Evolutionary conservation across 2,797 vertebrate species (phyloP).

Genomic region (Hapalemur alaotrensis): DNA sequence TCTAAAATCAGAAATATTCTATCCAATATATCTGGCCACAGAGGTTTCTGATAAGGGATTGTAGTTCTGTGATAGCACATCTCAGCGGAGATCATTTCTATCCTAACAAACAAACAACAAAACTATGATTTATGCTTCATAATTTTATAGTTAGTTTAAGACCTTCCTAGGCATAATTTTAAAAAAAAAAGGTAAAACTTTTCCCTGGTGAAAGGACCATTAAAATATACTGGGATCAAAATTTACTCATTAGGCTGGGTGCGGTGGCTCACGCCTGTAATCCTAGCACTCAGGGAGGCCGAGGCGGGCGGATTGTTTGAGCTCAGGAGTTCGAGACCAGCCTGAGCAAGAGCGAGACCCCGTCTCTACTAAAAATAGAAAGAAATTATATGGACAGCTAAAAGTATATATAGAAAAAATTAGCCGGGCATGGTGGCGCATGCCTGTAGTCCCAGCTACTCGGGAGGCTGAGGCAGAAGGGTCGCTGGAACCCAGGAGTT

Average conservation of each 20-base stretch:
- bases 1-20: neutral
- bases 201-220: neutral
- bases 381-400: too few relatives aligned
- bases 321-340: too few relatives aligned
- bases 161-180: neutral
- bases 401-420: too few relatives aligned
- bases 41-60: neutral
- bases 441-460: too few relatives aligned
- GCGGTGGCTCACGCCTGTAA: too few relatives aligned
- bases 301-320: too few relatives aligned
- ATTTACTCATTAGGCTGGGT: neutral
- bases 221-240: constrained; percentile 9
- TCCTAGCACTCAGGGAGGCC: too few relatives aligned
- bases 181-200: neutral
- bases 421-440: too few relatives aligned
- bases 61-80: neutral
- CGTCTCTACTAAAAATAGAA: too few relatives aligned
- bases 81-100: neutral
- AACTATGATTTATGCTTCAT: neutral
- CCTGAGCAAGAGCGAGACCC: too few relatives aligned
- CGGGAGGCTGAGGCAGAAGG: too few relatives aligned
- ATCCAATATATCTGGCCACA: neutral
- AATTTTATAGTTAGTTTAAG: neutral
- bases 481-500: too few relatives aligned
- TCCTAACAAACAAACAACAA: neutral